These are phyloP conservation scores for Chrysaora quinquecirrha DNA, from an alignment of 30 jellyfish, hydroid and myxozoan genomes.

Conservation along the genomic window DNA sequence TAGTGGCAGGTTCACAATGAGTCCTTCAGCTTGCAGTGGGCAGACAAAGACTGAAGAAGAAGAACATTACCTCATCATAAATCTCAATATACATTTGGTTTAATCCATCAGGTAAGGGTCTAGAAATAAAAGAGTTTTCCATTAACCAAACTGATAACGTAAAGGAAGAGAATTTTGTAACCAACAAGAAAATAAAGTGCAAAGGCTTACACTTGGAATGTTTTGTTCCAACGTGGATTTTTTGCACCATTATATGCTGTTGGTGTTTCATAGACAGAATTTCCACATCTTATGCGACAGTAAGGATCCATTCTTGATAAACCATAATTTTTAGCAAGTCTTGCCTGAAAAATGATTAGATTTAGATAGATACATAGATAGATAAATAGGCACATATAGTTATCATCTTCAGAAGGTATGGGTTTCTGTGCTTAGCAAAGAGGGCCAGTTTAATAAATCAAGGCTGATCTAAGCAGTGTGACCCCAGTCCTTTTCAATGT, in stretches of 20 bases:
- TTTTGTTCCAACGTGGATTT: conserved; percentile 91
- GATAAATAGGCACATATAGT: not conserved
- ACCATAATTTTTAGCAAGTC: conserved; percentile 93
- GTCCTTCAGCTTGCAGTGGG: too few relatives aligned
- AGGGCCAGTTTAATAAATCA: not conserved
- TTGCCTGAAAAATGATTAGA: conserved; percentile 61
- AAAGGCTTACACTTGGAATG: conserved; percentile 67
- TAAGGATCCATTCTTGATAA: conserved; percentile 92
- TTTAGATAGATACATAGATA: not conserved
- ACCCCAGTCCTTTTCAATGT: too few relatives aligned
- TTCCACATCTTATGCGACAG: conserved; percentile 80
- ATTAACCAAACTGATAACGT: too few relatives aligned
- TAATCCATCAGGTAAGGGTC: conserved; percentile 75
- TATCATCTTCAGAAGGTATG: too few relatives aligned
- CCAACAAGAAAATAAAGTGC: too few relatives aligned
- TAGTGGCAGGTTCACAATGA: too few relatives aligned
- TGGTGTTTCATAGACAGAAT: conserved; percentile 73
- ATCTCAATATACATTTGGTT: conserved; percentile 66
- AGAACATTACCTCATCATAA: conserved; percentile 97
- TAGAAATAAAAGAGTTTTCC: conserved; percentile 14
- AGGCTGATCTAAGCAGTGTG: too few relatives aligned
- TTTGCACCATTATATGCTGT: conserved; percentile 92
- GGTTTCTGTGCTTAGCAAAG: too few relatives aligned
- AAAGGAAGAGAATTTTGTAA: too few relatives aligned
- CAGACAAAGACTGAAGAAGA: too few relatives aligned